Percentiles rank a stretch among this genome's conserved stretches.
Conservation (phyloP, 1,140 invertebrate genomes). For the Cyclina sinensis region DNA sequence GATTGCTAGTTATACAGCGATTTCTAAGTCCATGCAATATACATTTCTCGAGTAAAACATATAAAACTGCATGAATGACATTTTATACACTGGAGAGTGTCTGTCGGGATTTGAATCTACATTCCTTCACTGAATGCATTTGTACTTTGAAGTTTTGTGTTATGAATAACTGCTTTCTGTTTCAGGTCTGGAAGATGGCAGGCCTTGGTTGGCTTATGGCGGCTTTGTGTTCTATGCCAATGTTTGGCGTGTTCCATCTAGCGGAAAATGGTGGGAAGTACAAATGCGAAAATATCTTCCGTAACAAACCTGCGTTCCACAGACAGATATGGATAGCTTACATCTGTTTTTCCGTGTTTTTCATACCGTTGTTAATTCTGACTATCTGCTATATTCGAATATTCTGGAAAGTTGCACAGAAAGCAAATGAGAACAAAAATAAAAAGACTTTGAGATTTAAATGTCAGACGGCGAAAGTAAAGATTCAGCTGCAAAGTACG, state of each 20-base stretch:
- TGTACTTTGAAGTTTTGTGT: no score
- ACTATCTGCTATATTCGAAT: constrained; percentile 83
- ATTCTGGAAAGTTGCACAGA: constrained; percentile 83
- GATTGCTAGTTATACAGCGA: no score
- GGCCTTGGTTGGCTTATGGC: constrained; percentile 81
- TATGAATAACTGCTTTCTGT: no score
- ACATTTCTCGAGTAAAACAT: no score
- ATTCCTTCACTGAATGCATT: no score
- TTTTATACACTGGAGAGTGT: no score
- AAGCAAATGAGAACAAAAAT: constrained; percentile 76
- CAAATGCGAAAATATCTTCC: constrained; percentile 83
- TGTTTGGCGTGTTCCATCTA: constrained; percentile 82
- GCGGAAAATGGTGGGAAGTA: constrained; percentile 61
- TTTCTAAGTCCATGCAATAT: no score
- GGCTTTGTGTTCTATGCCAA: constrained; percentile 78
- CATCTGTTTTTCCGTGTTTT: constrained; percentile 81
- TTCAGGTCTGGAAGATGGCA: constrained; percentile 83
- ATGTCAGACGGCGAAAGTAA: constrained; percentile 58
- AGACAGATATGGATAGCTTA: constrained; percentile 84
- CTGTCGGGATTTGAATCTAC: no score
- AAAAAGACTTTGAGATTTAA: constrained; percentile 51
- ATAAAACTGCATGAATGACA: no score
- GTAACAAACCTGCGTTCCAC: constrained; percentile 75
- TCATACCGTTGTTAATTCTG: constrained; percentile 82
- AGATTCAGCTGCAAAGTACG: constrained; percentile 83